Conservation (phyloP, 2,888 invertebrate species). For the Yponomeuta cagnagella region DNA sequence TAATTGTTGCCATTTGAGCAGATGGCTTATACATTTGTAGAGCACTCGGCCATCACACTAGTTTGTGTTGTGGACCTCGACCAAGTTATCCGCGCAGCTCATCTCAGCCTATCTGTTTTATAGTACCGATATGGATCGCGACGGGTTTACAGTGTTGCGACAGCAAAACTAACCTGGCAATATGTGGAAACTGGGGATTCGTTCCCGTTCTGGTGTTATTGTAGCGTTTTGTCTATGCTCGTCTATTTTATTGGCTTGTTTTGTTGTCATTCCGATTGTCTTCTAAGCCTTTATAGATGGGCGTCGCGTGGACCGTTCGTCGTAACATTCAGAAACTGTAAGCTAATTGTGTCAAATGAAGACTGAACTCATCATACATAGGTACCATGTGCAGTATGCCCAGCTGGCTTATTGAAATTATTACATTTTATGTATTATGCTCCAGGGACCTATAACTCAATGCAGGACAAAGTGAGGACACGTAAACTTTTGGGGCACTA, state of each 20-base stretch:
- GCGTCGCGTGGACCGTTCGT: conserved; percentile 31
- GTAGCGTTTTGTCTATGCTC: conserved; percentile 75
- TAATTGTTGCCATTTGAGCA: conserved; percentile 74
- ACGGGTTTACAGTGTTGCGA: neutral
- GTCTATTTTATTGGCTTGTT: conserved; percentile 68
- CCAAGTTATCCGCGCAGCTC: neutral
- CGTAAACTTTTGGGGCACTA: conserved; percentile 32
- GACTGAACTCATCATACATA: neutral
- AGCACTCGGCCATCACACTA: conserved; percentile 66
- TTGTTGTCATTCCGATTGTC: conserved; percentile 60
- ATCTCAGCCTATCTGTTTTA: neutral
- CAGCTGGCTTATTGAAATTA: neutral
- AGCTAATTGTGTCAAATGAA: neutral
- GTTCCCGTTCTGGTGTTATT: conserved; percentile 75
- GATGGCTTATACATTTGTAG: conserved; percentile 77
- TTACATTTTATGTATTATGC: neutral
- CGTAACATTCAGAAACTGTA: neutral
- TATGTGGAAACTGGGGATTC: conserved; percentile 44
- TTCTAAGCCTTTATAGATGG: conserved; percentile 21
- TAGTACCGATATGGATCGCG: neutral
- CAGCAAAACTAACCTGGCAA: neutral
- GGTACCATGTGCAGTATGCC: neutral
- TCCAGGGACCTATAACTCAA: conserved; percentile 10
- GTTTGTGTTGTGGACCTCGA: conserved; percentile 68
- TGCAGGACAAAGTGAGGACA: conserved; percentile 13